These are phyloP conservation scores for crab-eating macaque (Macaca fascicularis) DNA, from an alignment of 2,113 vertebrate species.

Conservation along the genomic window T2T-MFA8v1.1 NC_088391.1:62599001-62599500, in stretches of 20 bases:
- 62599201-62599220: background rate
- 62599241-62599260: background rate
- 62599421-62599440: conserved; percentile 58
- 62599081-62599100: background rate
- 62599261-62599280: conserved; percentile 35
- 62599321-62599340: background rate
- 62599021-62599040: background rate
- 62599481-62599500: background rate
- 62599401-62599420: conserved; percentile 31
- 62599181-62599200: background rate
- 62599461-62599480: conserved; percentile 27
- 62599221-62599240: background rate
- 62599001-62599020: background rate
- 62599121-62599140: conserved; percentile 21
- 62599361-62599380: background rate
- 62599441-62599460: conserved; percentile 44
- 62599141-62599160: background rate
- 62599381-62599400: conserved; percentile 7
- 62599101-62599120: background rate
- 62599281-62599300: background rate
- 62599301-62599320: background rate
- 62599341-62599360: conserved; percentile 20
- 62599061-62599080: background rate
- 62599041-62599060: background rate
- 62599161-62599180: background rate